phyloP scores from a whole-genome alignment of 2,113 vertebrate genomes.

The Tyto alba region DNA sequence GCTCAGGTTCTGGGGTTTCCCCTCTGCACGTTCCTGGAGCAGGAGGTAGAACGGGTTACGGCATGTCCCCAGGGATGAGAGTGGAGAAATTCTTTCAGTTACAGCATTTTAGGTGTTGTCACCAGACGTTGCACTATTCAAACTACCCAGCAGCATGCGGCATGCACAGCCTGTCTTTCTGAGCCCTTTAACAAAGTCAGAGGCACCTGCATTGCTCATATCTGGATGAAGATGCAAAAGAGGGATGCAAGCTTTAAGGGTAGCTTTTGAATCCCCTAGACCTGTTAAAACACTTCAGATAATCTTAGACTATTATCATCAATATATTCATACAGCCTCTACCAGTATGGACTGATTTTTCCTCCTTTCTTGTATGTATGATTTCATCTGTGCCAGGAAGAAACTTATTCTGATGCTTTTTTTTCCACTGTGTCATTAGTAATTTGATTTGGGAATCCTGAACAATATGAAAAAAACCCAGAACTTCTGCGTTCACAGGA shows the following conservation, averaged over 20 bases:
- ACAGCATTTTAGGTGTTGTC: neutral
- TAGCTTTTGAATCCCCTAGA: neutral
- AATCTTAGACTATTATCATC: neutral
- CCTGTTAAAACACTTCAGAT: neutral
- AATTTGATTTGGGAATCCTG: neutral
- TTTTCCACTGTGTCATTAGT: accelerated
- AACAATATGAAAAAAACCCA: neutral
- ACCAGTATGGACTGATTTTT: neutral
- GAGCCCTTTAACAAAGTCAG: neutral
- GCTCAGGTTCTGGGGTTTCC: neutral
- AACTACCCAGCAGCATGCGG: neutral
- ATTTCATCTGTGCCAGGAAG: neutral
- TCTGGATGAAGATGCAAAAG: neutral
- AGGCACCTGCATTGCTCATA: neutral
- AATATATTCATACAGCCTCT: neutral
- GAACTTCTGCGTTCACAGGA: neutral
- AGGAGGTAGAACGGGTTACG: neutral
- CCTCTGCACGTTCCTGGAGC: neutral
- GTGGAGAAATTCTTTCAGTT: neutral
- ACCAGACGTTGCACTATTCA: neutral
- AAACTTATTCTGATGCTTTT: neutral
- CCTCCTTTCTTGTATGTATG: neutral
- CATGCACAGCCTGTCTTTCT: neutral
- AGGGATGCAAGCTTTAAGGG: neutral
- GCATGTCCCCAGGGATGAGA: neutral